phyloP scores from a whole-genome alignment of 2,888 invertebrate genomes.

The Prosopocoilus inquinatus region DNA sequence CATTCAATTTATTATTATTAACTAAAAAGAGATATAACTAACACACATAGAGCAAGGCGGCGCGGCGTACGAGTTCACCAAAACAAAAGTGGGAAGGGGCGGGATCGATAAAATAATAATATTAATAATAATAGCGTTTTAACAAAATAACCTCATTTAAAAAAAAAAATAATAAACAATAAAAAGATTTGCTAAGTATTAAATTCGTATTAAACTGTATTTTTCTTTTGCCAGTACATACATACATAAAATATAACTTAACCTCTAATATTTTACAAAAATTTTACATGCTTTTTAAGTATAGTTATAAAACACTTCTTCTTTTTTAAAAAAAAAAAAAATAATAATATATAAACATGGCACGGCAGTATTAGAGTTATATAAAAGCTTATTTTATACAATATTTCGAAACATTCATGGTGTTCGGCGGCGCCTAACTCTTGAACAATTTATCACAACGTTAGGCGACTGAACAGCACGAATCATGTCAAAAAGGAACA shows the following conservation, averaged over 20 bases:
- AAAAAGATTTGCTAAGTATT: constrained; percentile 11
- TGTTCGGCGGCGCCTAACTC: constrained; percentile 7
- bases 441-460: constrained; percentile 40
- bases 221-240: constrained; percentile 8
- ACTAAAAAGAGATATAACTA: constrained; percentile 39
- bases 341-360: constrained; percentile 38
- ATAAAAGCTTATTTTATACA: constrained; percentile 43
- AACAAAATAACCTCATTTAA: no score
- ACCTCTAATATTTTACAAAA: constrained; percentile 49
- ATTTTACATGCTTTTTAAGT: constrained; percentile 43
- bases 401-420: constrained; percentile 19
- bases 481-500: constrained; percentile 42
- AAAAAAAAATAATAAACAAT: no score
- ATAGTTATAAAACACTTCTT: constrained; percentile 31
- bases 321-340: not conserved
- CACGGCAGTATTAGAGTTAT: constrained; percentile 47
- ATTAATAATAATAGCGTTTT: not conserved
- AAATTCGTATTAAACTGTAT: constrained; percentile 6
- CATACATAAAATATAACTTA: constrained; percentile 30
- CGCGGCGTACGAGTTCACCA: constrained; percentile 18
- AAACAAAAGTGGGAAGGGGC: constrained; percentile 1
- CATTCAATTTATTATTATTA: constrained; percentile 37
- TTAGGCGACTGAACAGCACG: constrained; percentile 41
- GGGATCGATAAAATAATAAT: not conserved
- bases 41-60: constrained; percentile 32